A percentile compares a stretch with the other conserved stretches of the same genome.
phyloP scores from a whole-genome alignment of 1,140 invertebrate species.

The Drosophila orena region DNA sequence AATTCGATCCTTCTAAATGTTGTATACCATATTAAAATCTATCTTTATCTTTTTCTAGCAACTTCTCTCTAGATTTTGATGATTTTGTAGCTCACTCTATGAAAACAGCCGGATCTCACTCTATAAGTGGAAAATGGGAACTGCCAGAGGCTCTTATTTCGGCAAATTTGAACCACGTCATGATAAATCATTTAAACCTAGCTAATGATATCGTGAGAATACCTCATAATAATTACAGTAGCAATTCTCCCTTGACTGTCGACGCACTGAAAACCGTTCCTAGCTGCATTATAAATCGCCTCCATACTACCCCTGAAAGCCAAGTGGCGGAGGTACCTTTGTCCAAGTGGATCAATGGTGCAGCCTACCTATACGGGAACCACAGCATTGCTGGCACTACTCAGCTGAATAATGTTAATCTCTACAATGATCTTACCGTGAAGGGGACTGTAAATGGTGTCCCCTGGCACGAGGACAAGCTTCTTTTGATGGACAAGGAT shows the following conservation, averaged over 20 bases:
- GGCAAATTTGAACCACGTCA: conserved; percentile 62
- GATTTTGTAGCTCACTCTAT: conserved; percentile 72
- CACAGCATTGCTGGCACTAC: conserved; percentile 67
- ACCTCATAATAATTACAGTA: conserved; percentile 19
- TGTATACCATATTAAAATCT: not conserved
- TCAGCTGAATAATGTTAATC: conserved; percentile 55
- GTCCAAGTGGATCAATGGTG: conserved; percentile 81
- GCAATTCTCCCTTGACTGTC: conserved; percentile 5
- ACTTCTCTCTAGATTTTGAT: conserved; percentile 65
- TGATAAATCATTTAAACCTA: conserved; percentile 84
- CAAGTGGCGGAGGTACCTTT: conserved; percentile 84
- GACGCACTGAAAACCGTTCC: conserved; percentile 70
- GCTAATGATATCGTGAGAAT: conserved; percentile 79
- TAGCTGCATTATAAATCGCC: conserved; percentile 57
- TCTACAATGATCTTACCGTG: conserved; percentile 72
- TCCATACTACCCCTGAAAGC: conserved; percentile 63
- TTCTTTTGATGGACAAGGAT: conserved; percentile 57
- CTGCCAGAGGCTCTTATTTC: conserved; percentile 39
- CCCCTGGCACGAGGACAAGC: conserved; percentile 43
- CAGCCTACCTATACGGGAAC: conserved; percentile 76
- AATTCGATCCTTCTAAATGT: not conserved
- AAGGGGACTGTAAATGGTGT: conserved; percentile 65
- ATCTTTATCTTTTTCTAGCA: conserved; percentile 16
- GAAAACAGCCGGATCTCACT: conserved; percentile 63
- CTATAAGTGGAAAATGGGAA: conserved; percentile 64